phyloP scores from a whole-genome alignment of 2,797 vertebrate species.

The Glyptemys insculpta region DNA sequence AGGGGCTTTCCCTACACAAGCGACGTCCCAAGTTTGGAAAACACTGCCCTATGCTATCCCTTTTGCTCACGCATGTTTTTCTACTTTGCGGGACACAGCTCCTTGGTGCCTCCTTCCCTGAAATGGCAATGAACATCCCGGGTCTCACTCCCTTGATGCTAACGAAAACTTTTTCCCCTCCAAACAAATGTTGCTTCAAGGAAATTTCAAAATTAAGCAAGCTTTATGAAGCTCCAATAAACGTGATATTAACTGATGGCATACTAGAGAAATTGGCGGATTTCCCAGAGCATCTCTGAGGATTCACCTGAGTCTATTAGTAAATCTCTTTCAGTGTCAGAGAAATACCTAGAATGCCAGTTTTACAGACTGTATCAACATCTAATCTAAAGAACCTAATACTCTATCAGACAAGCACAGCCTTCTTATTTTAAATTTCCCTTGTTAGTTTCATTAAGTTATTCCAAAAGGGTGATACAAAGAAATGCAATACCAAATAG shows the following conservation, averaged over 20 bases:
- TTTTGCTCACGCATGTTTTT: no score
- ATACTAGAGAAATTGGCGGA: conserved; percentile 34
- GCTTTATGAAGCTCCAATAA: conserved; percentile 23
- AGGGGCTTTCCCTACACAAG: no score
- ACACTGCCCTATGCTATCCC: no score
- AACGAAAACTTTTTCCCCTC: rapidly evolving
- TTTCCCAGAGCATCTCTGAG: conserved; percentile 52
- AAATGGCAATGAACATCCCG: not conserved
- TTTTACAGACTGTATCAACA: conserved; percentile 33
- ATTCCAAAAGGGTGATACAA: not conserved
- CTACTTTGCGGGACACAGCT: rapidly evolving
- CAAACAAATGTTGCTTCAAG: conserved; percentile 19
- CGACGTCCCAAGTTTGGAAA: no score
- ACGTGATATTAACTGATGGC: conserved; percentile 47
- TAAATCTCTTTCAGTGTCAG: conserved; percentile 25
- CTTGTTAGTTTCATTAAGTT: conserved; percentile 15
- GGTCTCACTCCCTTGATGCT: not conserved
- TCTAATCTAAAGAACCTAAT: conserved; percentile 5
- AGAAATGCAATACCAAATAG: conserved; percentile 10
- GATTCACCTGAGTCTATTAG: conserved; percentile 49
- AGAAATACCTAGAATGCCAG: not conserved
- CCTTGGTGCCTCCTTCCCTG: not conserved
- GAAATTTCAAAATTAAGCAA: conserved; percentile 31
- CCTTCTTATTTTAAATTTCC: not conserved
- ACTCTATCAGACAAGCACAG: not conserved